These are phyloP conservation scores for Tinea pellionella DNA, from an alignment of 2,888 invertebrate species.

Conservation along the genomic window DNA sequence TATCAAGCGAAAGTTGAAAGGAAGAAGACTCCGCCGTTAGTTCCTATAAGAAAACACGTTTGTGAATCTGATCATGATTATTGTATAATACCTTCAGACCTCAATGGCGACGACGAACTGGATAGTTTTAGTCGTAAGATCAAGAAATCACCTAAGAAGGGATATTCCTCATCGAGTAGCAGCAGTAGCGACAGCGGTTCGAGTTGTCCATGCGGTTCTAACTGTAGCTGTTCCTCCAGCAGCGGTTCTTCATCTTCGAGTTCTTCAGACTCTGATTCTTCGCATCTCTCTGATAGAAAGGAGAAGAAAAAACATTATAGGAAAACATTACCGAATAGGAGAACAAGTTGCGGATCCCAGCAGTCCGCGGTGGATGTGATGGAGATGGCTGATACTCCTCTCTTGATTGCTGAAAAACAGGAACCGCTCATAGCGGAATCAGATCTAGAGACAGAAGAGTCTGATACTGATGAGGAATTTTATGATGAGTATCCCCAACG, in stretches of 20 bases:
- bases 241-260: conserved; percentile 77
- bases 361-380: conserved; percentile 49
- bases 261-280: conserved; percentile 60
- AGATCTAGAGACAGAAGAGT: conserved; percentile 86
- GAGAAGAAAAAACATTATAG: conserved; percentile 57
- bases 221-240: conserved; percentile 84
- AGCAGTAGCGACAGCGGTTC: conserved; percentile 82
- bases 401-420: conserved; percentile 54
- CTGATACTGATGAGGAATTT: conserved; percentile 89
- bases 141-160: conserved; percentile 59
- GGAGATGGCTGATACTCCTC: conserved; percentile 58
- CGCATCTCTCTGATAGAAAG: conserved; percentile 47
- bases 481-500: conserved; percentile 86
- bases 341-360: conserved; percentile 60
- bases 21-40: conserved; percentile 54
- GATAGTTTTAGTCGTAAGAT: conserved; percentile 54
- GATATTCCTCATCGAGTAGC: conserved; percentile 76
- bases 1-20: conserved; percentile 78
- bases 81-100: conserved; percentile 65
- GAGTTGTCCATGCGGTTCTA: conserved; percentile 85
- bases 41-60: conserved; percentile 66
- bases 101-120: conserved; percentile 56
- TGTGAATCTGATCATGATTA: conserved; percentile 82
- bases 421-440: conserved; percentile 80
- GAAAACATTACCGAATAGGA: conserved; percentile 43